Evolutionary conservation across 2,113 vertebrate genomes (phyloP), one percentile per base, ranked within the genome.

Genomic region (Onychorhynchus coronatus): DNA sequence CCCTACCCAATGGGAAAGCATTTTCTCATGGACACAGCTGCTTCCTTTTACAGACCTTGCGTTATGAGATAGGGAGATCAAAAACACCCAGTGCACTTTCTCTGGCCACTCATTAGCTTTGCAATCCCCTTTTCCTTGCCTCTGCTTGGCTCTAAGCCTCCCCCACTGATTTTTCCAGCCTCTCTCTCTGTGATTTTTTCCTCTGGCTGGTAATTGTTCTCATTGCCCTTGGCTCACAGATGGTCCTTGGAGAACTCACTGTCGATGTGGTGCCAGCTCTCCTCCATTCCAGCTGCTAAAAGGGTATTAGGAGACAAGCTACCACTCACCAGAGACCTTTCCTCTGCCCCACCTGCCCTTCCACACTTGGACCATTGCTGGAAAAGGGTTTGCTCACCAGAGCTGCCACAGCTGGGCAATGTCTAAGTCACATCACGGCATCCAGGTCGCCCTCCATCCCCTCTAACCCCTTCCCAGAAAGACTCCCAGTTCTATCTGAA

Each of bases 151-250:
- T 82, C 41, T 25, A 8, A 68, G 58, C 85, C 74, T 82, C 12
- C 31, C 46, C 8, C 11, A 24, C 33, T 53, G 85, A 62, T 85
- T 93, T 95, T 96, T 82, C 81, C 82, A 95, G 62, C 53, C 49
- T 81, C 84, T 75, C 55, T 86, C 80, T 33, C 6, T 0, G 76
- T 80, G 50, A 70, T 72, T 78, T 95, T 80, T 88, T 67, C 58
- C 90, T 90, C 75, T 76, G 90, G 67, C 67, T 91, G 78, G 88
- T 93, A 93, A 94, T 90, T 93, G 95, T 94, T 90, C 95, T 94
- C 88, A 55, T 68, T 94, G 95, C 90, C 92, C 94, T 96, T 96
- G 50, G 5, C 88, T 93, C 95, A 73, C 85, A 96, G 88, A 91
- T 89, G 88, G 93, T 78, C 95, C 79, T 91, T 8, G 1, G 78